Conservation (phyloP, 2,797 vertebrate genomes). For the Eulemur coronatus region DNA sequence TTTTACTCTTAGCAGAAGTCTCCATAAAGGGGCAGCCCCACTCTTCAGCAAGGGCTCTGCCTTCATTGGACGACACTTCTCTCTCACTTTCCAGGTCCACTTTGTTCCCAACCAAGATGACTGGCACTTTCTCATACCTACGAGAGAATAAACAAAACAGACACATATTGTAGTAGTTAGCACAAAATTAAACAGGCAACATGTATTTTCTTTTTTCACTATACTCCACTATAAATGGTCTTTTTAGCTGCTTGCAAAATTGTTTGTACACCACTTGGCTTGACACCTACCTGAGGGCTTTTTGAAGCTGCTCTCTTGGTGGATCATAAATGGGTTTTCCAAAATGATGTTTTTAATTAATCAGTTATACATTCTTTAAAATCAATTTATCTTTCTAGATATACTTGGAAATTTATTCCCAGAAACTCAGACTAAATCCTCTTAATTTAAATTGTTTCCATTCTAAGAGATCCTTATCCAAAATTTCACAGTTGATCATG, state of each 20-base stretch:
- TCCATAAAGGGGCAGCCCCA: slow-evolving; percentile 99
- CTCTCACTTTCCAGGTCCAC: slow-evolving; percentile 98
- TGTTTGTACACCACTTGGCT: not conserved
- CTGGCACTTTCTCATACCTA: slow-evolving; percentile 99
- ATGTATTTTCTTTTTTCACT: not conserved
- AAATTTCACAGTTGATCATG: not conserved
- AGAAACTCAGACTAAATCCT: slow-evolving; percentile 1
- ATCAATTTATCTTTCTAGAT: slow-evolving; percentile 43
- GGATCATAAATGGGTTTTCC: not conserved
- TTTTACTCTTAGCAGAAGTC: slow-evolving; percentile 99
- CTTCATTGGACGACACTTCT: slow-evolving; percentile 95
- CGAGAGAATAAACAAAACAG: slow-evolving; percentile 49
- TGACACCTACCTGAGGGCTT: not conserved
- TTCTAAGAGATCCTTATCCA: not conserved
- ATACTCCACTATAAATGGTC: not conserved
- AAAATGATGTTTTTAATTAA: slow-evolving; percentile 15
- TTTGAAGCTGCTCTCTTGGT: not conserved
- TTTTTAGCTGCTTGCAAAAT: not conserved
- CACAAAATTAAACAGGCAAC: not conserved
- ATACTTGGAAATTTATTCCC: slow-evolving; percentile 10
- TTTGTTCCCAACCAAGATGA: slow-evolving; percentile 99
- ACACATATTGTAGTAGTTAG: not conserved
- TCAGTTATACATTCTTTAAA: slow-evolving; percentile 14
- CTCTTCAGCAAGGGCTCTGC: slow-evolving; percentile 97
- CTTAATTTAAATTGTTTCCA: not conserved